Base-by-base conservation (phyloP, 2,113 vertebrate species). In the Recurvirostra avosetta region DNA sequence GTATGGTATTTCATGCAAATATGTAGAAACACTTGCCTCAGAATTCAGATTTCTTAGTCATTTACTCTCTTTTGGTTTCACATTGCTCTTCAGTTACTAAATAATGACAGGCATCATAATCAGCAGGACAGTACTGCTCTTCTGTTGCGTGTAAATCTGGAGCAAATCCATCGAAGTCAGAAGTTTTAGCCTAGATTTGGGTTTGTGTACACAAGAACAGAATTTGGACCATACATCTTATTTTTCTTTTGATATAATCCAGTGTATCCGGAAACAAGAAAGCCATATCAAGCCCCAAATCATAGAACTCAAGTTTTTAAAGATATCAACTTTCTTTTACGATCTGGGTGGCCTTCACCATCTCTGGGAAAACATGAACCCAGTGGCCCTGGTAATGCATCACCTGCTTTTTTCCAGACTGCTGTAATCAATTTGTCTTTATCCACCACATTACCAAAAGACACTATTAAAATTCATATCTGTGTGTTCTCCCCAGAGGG, bases 401-500 rank as follows among this genome's bases (percentile, higher is more conserved):
- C 96, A 96, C 96, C 95, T 97, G 94, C 68, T 96, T 91, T 95
- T 84, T 90, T 90, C 82, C 76, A 89, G 70, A 93, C 95, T 94
- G 73, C 96, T 97, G 94, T 93, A 90, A 97, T 96, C 96, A 96
- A 94, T 96, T 97, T 97, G 88, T 97, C 91, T 94, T 96, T 96
- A 96, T 96, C 75, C 92, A 92, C 90, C 89, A 96, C 84, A 92
- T 92, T 92, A 96, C 95, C 90, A 96, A 94, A 95, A 94, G 88
- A 96, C 55, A 92, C 73, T 95, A 96, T 95, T 96, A 95, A 97
- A 97, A 94, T 94, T 95, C 77, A 34, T 97, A 97, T 93, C 80
- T 96, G 52, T 96, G 81, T 92, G 89, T 96, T 97, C 86, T 96
- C 94, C 81, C 94, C 81, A 96, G 88, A 94, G 91, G 90, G 87